A percentile compares a stretch with the other conserved stretches of the same genome.
Evolutionary conservation across 2,797 vertebrate species (phyloP).

Genomic region (Trachurus trachurus): DNA sequence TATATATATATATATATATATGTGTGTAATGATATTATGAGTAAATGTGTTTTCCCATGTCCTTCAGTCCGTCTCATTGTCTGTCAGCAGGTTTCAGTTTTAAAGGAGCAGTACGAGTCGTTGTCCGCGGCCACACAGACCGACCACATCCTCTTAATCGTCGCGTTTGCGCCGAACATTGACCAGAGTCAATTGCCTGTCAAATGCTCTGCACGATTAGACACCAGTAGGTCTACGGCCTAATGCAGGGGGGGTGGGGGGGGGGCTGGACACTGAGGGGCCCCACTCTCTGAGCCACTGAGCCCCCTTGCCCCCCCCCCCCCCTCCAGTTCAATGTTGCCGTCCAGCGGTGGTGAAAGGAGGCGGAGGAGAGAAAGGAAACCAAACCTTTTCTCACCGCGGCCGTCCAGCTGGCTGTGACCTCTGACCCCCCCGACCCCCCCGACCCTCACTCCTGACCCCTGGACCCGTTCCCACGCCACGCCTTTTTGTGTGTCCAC

Average conservation of each 20-base stretch:
- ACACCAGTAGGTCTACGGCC: conserved; percentile 73
- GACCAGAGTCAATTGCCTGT: conserved; percentile 85
- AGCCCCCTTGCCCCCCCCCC: conserved; percentile 12
- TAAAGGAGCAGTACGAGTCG: conserved; percentile 15
- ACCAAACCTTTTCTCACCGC: conserved; percentile 83
- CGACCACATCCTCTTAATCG: conserved; percentile 66
- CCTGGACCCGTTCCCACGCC: conserved; percentile 89
- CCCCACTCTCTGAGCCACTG: conserved; percentile 29
- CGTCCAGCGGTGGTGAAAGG: conserved; percentile 80
- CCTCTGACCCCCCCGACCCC: conserved; percentile 83
- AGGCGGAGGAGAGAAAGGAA: conserved; percentile 58
- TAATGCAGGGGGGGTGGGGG: conserved; percentile 40
- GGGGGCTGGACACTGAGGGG: conserved; percentile 42
- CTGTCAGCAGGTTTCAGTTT: conserved; percentile 64
- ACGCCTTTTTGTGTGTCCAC: conserved; percentile 88
- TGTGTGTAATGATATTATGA: not conserved
- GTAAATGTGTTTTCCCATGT: conserved; percentile 36
- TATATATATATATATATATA: no score
- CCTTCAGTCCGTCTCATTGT: conserved; percentile 39
- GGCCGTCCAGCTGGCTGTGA: conserved; percentile 88
- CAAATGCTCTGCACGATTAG: conserved; percentile 81
- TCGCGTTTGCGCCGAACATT: conserved; percentile 73
- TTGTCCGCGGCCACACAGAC: conserved; percentile 70
- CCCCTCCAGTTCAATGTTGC: conserved; percentile 86
- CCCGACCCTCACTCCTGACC: conserved; percentile 87